Percentiles rank a stretch among this genome's conserved stretches.
Evolutionary conservation across 2,113 vertebrate genomes (phyloP).

Genomic region (Mesoclemmys tuberculata): DNA sequence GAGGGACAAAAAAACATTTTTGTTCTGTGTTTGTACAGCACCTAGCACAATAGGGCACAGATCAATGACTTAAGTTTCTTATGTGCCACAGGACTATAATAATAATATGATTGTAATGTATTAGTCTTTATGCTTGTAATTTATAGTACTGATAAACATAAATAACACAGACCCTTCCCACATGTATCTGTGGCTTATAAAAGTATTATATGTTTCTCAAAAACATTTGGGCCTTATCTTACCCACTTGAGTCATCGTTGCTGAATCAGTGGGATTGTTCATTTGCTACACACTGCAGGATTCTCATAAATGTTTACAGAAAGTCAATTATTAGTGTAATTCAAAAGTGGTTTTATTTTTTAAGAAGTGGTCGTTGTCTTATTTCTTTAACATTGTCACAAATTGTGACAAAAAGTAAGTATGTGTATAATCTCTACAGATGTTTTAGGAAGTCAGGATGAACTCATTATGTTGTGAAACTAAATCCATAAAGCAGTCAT

Average conservation of each 20-base stretch:
- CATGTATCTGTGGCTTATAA: background rate
- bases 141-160: background rate
- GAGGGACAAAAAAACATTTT: rapidly evolving
- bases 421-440: constrained; percentile 57
- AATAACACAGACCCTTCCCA: background rate
- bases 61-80: background rate
- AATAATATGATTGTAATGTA: background rate
- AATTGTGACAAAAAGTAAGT: constrained; percentile 11
- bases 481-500: constrained; percentile 52
- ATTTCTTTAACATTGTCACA: background rate
- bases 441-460: constrained; percentile 59
- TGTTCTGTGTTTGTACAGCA: rapidly evolving
- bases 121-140: background rate
- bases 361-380: background rate
- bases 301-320: background rate
- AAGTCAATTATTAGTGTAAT: background rate
- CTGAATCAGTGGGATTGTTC: background rate
- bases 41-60: background rate
- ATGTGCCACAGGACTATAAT: background rate
- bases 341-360: background rate
- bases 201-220: background rate
- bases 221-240: background rate
- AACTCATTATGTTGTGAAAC: constrained; percentile 71
- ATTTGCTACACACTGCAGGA: background rate
- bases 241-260: background rate